These are phyloP conservation scores for Phyllopteryx taeniolatus DNA, from an alignment of 2,113 vertebrate species.

Conservation along the genomic window DNA sequence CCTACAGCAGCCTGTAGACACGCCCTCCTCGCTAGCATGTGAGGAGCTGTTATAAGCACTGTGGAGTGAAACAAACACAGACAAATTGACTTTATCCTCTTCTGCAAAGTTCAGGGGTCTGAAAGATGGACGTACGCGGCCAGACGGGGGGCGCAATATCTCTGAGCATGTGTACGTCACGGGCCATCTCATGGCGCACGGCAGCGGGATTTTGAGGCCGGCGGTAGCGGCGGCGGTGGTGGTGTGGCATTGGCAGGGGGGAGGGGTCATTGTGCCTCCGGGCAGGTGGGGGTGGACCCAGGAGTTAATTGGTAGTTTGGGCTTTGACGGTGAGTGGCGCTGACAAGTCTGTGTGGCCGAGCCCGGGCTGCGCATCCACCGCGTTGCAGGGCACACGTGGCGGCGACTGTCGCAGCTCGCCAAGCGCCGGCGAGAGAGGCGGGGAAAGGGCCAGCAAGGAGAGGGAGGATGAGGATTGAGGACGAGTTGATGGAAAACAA, in stretches of 20 bases:
- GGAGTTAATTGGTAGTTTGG: constrained; percentile 77
- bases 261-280: constrained; percentile 58
- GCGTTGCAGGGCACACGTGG: constrained; percentile 66
- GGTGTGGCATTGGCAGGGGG: constrained; percentile 29
- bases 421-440: constrained; percentile 24
- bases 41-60: neutral
- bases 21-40: neutral
- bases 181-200: constrained; percentile 62
- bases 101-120: constrained; percentile 58
- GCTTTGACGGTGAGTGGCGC: constrained; percentile 65
- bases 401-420: constrained; percentile 59
- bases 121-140: constrained; percentile 52
- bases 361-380: constrained; percentile 67
- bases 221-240: constrained; percentile 22
- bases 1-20: constrained; percentile 8
- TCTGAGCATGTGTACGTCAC: constrained; percentile 58
- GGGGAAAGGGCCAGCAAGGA: constrained; percentile 14
- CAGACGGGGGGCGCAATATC: constrained; percentile 50
- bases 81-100: constrained; percentile 62
- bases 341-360: constrained; percentile 69
- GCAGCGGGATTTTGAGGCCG: constrained; percentile 20
- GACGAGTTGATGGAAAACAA: neutral
- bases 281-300: constrained; percentile 63
- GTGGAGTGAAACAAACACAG: constrained; percentile 35
- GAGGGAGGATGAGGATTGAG: neutral